phyloP scores from a whole-genome alignment of 2,888 invertebrate genomes.

The Acrobasis suavella region DNA sequence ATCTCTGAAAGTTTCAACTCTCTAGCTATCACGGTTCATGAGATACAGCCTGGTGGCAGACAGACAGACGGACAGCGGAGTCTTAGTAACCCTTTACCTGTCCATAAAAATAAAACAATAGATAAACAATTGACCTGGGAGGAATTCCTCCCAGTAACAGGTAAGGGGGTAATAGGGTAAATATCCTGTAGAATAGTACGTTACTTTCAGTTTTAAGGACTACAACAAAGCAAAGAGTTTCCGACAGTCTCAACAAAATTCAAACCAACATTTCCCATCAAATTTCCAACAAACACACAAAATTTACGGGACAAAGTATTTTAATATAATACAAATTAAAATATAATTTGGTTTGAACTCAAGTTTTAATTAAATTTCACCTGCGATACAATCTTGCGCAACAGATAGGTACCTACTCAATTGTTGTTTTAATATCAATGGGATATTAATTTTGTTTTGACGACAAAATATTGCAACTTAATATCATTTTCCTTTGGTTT shows the following conservation, averaged over 20 bases:
- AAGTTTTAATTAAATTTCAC: conserved; percentile 19
- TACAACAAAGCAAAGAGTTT: no score
- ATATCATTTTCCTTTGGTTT: background rate
- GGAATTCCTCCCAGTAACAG: no score
- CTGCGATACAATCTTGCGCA: conserved; percentile 16
- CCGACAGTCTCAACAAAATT: background rate
- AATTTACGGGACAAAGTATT: conserved; percentile 1
- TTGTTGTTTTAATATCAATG: conserved; percentile 1
- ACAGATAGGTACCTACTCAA: background rate
- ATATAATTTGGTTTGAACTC: conserved; percentile 12
- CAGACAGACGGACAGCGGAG: no score
- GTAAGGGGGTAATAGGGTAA: no score
- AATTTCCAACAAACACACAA: background rate
- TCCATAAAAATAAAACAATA: no score
- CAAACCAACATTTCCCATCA: background rate
- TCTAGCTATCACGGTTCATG: no score
- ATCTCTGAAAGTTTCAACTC: no score
- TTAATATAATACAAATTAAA: conserved; percentile 16
- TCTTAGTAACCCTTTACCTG: no score
- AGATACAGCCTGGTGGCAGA: no score
- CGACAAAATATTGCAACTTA: background rate
- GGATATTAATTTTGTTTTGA: background rate
- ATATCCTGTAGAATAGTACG: no score
- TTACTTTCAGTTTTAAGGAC: no score
- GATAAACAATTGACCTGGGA: no score